Conservation (phyloP, 2,113 vertebrate genomes). For the Macrotis lagotis region DNA sequence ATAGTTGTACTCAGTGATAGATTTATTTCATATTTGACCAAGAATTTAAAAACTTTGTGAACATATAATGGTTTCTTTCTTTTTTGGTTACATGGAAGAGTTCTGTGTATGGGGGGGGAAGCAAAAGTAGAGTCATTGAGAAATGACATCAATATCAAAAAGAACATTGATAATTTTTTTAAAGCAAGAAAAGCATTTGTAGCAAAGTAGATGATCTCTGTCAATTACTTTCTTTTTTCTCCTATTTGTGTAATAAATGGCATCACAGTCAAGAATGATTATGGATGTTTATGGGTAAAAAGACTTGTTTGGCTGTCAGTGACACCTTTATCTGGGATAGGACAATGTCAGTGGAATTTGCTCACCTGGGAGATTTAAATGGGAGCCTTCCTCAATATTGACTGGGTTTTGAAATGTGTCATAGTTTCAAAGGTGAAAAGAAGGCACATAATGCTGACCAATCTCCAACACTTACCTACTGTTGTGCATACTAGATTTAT, state of each 20-base stretch:
- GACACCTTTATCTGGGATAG: background rate
- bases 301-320: background rate
- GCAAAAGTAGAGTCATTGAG: background rate
- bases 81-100: background rate
- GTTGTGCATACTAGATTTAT: background rate
- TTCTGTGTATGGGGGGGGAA: background rate
- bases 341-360: background rate
- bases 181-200: background rate
- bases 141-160: background rate
- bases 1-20: background rate
- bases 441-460: background rate
- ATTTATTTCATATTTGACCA: background rate
- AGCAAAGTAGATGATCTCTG: background rate
- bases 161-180: background rate
- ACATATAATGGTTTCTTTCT: background rate
- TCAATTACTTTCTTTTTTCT: background rate
- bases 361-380: background rate
- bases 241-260: background rate
- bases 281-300: background rate
- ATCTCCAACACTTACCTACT: background rate
- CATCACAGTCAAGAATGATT: background rate
- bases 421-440: background rate
- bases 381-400: background rate
- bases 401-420: background rate
- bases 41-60: conserved; percentile 5